These are phyloP conservation scores for Cinclus cinclus DNA, from an alignment of 2,113 vertebrate genomes.

Conservation along the genomic window DNA sequence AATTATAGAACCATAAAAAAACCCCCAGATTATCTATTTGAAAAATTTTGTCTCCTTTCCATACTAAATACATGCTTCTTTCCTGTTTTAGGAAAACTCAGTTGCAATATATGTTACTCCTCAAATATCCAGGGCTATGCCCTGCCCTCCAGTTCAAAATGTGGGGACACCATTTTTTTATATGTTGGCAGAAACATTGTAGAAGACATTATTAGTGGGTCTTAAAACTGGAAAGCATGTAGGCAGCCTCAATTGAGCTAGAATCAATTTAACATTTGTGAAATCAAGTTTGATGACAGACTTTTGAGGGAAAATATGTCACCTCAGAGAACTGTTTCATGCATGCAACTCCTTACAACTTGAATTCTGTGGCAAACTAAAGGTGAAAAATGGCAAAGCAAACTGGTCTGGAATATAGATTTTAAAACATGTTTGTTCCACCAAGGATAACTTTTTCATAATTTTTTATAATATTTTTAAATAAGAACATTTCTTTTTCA, in stretches of 20 bases:
- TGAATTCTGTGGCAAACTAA: neutral
- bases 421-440: neutral
- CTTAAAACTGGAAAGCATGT: neutral
- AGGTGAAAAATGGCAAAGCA: neutral
- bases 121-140: neutral
- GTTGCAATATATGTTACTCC: neutral
- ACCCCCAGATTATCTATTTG: neutral
- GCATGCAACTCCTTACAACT: neutral
- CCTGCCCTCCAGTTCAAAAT: neutral
- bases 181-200: neutral
- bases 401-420: neutral
- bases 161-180: fast-evolving
- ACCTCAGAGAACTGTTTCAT: neutral
- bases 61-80: neutral
- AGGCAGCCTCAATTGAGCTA: neutral
- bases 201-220: neutral
- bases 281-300: neutral
- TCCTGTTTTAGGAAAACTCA: neutral
- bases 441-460: neutral
- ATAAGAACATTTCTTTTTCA: neutral
- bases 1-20: neutral
- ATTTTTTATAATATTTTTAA: neutral
- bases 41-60: neutral
- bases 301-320: neutral
- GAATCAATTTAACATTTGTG: neutral